phyloP scores from a whole-genome alignment of 2,113 vertebrate species.

The Anser cygnoides region DNA sequence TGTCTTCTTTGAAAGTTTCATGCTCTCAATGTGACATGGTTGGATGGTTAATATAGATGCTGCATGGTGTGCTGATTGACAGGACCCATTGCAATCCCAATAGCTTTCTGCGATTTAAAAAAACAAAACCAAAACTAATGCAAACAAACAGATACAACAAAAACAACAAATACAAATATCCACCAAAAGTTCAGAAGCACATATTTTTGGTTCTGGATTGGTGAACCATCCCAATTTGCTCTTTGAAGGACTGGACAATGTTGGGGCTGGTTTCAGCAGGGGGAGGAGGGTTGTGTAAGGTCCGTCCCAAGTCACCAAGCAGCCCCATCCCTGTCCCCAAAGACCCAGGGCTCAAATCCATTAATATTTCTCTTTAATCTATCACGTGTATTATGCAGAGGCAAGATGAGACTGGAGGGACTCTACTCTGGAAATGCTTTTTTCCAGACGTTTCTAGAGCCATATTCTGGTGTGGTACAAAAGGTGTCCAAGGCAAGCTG shows the following conservation, averaged over 20 bases:
- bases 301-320: background rate
- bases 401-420: background rate
- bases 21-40: rapidly evolving
- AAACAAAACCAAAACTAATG: background rate
- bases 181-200: background rate
- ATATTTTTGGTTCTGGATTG: background rate
- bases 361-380: background rate
- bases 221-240: rapidly evolving
- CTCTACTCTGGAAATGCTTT: background rate
- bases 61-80: constrained; percentile 3
- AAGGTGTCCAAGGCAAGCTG: background rate
- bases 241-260: background rate
- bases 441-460: background rate
- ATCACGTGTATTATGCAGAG: background rate
- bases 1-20: background rate
- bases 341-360: background rate
- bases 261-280: background rate
- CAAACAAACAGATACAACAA: no score
- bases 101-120: constrained; percentile 16
- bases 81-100: background rate
- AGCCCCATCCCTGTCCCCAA: background rate
- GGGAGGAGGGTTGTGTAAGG: background rate
- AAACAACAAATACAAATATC: no score
- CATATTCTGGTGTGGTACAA: background rate
- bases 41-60: constrained; percentile 31